phyloP scores from a whole-genome alignment of 2,888 invertebrate species.

The Melanophora roralis region DNA sequence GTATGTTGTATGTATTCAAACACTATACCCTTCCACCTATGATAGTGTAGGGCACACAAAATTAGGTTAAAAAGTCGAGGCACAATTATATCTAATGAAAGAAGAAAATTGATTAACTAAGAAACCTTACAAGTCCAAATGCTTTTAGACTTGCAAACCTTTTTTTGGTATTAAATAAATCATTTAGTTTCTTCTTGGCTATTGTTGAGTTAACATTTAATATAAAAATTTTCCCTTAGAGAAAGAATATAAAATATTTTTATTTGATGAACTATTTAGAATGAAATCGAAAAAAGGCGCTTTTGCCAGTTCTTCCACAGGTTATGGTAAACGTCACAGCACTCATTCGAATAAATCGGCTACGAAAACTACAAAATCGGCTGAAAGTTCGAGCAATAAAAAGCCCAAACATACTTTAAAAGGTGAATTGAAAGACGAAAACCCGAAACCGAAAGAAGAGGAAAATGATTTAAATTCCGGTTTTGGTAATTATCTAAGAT shows the following conservation, averaged over 20 bases:
- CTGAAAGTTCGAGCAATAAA: background rate
- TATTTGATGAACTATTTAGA: slow-evolving; percentile 44
- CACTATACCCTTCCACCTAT: no score
- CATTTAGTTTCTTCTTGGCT: slow-evolving; percentile 33
- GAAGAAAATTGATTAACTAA: slow-evolving; percentile 30
- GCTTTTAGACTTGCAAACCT: background rate
- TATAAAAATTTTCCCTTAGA: background rate
- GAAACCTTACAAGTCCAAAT: slow-evolving; percentile 39
- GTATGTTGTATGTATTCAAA: no score
- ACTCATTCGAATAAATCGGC: slow-evolving; percentile 56
- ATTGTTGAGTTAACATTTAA: slow-evolving; percentile 1
- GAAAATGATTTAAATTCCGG: slow-evolving; percentile 76
- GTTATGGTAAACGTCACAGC: slow-evolving; percentile 68
- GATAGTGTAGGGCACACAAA: no score
- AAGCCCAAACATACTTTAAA: slow-evolving; percentile 47
- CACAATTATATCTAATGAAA: background rate
- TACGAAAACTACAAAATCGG: slow-evolving; percentile 1
- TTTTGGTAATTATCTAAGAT: slow-evolving; percentile 75
- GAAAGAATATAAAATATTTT: background rate
- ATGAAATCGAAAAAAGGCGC: slow-evolving; percentile 72
- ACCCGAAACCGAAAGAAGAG: slow-evolving; percentile 40
- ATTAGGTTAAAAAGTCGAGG: slow-evolving; percentile 1
- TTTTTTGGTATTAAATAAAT: background rate
- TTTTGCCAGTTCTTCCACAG: slow-evolving; percentile 71
- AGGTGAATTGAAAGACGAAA: no score